Evolutionary conservation across 2,797 vertebrate species (phyloP), one percentile per base, ranked within the genome.

Genomic region (Rhinichthys osculus): DNA sequence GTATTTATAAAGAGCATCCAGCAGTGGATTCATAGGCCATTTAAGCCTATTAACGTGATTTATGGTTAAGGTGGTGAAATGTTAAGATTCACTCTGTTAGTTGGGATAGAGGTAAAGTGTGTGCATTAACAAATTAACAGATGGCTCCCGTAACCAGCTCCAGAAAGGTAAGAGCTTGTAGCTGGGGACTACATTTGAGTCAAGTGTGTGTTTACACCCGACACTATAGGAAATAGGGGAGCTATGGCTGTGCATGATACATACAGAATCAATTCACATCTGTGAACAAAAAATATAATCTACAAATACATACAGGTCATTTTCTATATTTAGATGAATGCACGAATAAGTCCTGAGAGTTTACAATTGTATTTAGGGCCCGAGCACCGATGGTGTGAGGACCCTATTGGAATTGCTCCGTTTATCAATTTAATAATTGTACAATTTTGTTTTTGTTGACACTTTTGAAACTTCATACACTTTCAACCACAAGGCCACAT

Each of bases 101-200:
- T 81, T 85, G 81, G 83, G 71, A 88, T 62, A 47, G 81, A 81
- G 67, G 77, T 64, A 83, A 89, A 85, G 80, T 74, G 78, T 83
- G 67, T 64, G 72, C 85, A 87, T 85, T 87, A 74, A 85, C 85
- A 86, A 83, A 89, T 83, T 85, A 86, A 85, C 76, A 80, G 80
- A 85, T 2, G 9, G 30, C 21, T 83, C 19, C 52, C 38, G 40
- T 77, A 85, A 81, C 83, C 80, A 87, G 76, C 59, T 44, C 44
- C 80, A 38, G 71, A 59, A 71, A 80, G 38, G 50, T 30, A 57
- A 52, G 70, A 44, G 78, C 84, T 72, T 66, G 67, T 84, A 81
- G 59, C 82, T 70, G 33, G 82, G n/a, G 78, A 83, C 40, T 77
- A 77, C 27, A 35, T 52, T 40, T 82, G 80, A 70, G 64, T 74